A percentile compares a stretch with the other conserved stretches of the same genome.
Conservation (phyloP, 1,140 invertebrate genomes). For the Drosophila auraria region DNA sequence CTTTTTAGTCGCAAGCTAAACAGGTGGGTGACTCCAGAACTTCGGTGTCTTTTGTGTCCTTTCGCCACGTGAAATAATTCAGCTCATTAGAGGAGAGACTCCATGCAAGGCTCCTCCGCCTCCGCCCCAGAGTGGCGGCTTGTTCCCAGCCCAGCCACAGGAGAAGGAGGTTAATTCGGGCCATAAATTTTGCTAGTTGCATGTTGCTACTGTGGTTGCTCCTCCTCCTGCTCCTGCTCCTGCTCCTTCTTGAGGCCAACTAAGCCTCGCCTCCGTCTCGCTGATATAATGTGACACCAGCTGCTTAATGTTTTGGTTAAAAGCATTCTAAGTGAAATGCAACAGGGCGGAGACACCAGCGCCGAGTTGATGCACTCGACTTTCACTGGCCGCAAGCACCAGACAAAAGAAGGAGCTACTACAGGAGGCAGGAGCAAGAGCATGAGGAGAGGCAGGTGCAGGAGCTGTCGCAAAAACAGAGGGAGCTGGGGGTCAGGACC, state of each 20-base stretch:
- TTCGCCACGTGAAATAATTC: conserved; percentile 36
- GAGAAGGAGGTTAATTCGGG: conserved; percentile 49
- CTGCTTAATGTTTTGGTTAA: conserved; percentile 83
- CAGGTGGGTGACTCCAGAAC: not conserved
- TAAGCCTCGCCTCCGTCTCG: conserved; percentile 43
- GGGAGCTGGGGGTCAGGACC: not conserved
- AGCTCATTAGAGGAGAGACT: conserved; percentile 33
- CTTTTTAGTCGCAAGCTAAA: not conserved
- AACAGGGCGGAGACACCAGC: conserved; percentile 42
- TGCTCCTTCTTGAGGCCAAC: conserved; percentile 13
- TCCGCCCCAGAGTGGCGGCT: conserved; percentile 30
- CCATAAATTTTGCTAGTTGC: conserved; percentile 53
- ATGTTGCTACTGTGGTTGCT: conserved; percentile 28
- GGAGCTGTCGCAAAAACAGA: not conserved
- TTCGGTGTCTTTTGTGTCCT: conserved; percentile 5
- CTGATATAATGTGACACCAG: conserved; percentile 81
- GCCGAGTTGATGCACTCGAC: conserved; percentile 41
- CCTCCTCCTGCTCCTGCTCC: conserved; percentile 16
- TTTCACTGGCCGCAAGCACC: conserved; percentile 63
- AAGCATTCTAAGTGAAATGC: conserved; percentile 83
- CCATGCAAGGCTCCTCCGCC: not conserved
- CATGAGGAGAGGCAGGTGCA: conserved; percentile 3
- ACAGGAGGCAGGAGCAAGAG: conserved; percentile 1
- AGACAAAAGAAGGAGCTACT: conserved; percentile 35
- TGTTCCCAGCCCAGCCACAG: conserved; percentile 18